phyloP scores from a whole-genome alignment of 2,888 invertebrate genomes.

The Hipparchia semele region DNA sequence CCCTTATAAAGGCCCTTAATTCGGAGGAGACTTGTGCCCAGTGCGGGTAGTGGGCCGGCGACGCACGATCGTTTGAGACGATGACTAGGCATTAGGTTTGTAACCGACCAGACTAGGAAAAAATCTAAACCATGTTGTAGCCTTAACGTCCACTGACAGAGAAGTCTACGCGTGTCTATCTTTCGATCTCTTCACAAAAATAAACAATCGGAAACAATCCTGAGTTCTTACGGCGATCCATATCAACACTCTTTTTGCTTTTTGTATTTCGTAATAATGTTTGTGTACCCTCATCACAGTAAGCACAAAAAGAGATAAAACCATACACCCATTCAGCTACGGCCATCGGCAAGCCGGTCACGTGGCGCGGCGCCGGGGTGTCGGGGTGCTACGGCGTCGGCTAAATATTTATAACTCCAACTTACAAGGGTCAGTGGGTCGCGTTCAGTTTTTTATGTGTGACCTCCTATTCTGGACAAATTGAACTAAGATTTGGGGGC shows the following conservation, averaged over 20 bases:
- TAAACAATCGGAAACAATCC: neutral
- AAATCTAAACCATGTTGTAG: neutral
- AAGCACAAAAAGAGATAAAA: slow-evolving; percentile 20
- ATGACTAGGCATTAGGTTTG: too few species aligned
- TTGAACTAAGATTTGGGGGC: neutral
- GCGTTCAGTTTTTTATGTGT: slow-evolving; percentile 20
- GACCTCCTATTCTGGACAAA: slow-evolving; percentile 6
- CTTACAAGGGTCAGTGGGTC: slow-evolving; percentile 25
- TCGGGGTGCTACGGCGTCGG: slow-evolving; percentile 8
- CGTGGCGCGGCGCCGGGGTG: slow-evolving; percentile 18
- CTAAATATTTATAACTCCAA: slow-evolving; percentile 35
- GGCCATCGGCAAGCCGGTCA: slow-evolving; percentile 25
- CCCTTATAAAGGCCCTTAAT: too few species aligned
- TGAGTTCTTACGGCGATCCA: neutral
- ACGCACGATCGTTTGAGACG: too few species aligned
- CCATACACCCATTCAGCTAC: neutral
- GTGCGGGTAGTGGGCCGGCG: too few species aligned
- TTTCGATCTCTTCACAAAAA: neutral
- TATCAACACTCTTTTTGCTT: neutral
- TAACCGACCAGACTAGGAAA: too few species aligned
- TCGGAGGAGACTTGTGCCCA: too few species aligned
- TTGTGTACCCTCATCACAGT: slow-evolving; percentile 11
- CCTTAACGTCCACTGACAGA: neutral
- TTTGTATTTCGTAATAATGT: neutral
- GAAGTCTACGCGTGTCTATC: neutral